phyloP scores from a whole-genome alignment of 2,797 vertebrate genomes.

The Caiman crocodilus region DNA sequence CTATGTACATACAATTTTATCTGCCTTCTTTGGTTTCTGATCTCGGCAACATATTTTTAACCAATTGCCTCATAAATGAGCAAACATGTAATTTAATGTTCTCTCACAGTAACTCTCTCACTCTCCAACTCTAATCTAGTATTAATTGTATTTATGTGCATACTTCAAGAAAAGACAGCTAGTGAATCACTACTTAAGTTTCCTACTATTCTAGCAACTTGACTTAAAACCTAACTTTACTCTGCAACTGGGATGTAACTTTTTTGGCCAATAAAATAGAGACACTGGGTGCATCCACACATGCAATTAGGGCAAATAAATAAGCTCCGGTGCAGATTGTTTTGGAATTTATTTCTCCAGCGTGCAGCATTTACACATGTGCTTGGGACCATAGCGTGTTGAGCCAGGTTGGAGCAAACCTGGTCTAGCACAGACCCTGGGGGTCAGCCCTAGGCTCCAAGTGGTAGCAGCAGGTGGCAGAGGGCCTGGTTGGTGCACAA shows the following conservation, averaged over 20 bases:
- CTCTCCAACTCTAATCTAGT: neutral
- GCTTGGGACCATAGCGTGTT: no score
- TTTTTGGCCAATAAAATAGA: neutral
- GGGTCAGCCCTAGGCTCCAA: no score
- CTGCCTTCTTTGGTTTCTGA: neutral
- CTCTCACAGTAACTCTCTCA: neutral
- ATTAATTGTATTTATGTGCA: slow-evolving; percentile 29
- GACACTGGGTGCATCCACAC: neutral
- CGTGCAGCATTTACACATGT: no score
- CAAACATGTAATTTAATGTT: neutral
- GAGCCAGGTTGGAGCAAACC: no score
- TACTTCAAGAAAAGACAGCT: neutral
- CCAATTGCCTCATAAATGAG: slow-evolving; percentile 36
- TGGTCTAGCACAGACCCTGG: no score
- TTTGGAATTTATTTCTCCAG: no score
- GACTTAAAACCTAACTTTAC: slow-evolving; percentile 10
- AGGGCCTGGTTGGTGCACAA: no score
- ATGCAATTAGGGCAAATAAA: no score
- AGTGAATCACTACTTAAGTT: neutral
- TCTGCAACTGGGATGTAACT: slow-evolving; percentile 21
- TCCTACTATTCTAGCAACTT: neutral
- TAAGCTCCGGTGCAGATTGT: no score
- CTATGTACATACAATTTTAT: slow-evolving; percentile 42
- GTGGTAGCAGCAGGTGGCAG: no score
- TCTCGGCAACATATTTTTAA: slow-evolving; percentile 4